Evolutionary conservation across 2,888 invertebrate species (phyloP).

Genomic region (Clepsis dumicolana): DNA sequence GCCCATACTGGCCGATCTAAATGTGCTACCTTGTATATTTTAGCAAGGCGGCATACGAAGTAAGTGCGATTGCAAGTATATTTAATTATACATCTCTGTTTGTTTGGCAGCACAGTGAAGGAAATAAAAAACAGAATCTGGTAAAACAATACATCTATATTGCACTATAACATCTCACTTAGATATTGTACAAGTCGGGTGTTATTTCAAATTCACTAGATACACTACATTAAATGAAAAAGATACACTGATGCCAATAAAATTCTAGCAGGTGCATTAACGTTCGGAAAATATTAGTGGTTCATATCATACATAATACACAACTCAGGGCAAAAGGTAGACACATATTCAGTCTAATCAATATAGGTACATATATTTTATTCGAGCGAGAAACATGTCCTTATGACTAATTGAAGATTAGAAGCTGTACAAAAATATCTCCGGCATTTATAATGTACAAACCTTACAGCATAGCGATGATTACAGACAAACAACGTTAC

Average conservation of each 20-base stretch:
- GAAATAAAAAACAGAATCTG: constrained; percentile 54
- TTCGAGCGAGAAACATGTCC: constrained; percentile 40
- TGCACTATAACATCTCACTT: constrained; percentile 85
- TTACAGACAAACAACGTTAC: constrained; percentile 30
- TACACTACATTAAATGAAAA: constrained; percentile 51
- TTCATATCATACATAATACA: no score
- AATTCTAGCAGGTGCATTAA: constrained; percentile 64
- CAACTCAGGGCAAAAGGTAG: constrained; percentile 42
- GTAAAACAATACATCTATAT: constrained; percentile 84
- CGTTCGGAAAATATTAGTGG: constrained; percentile 34
- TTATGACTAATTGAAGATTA: constrained; percentile 40
- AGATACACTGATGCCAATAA: constrained; percentile 63
- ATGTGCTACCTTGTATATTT: no score
- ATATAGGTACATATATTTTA: constrained; percentile 26
- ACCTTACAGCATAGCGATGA: constrained; percentile 50
- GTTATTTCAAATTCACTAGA: constrained; percentile 47
- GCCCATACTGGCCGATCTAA: no score
- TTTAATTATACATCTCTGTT: no score
- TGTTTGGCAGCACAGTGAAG: background rate
- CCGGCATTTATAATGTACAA: constrained; percentile 51
- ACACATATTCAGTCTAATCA: constrained; percentile 29
- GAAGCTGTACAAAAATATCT: constrained; percentile 58
- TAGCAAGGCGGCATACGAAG: no score
- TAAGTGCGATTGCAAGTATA: no score
- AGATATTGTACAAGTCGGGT: constrained; percentile 80